Evolutionary conservation across 2,888 invertebrate species (phyloP).

Genomic region (Brassicogethes aeneus): DNA sequence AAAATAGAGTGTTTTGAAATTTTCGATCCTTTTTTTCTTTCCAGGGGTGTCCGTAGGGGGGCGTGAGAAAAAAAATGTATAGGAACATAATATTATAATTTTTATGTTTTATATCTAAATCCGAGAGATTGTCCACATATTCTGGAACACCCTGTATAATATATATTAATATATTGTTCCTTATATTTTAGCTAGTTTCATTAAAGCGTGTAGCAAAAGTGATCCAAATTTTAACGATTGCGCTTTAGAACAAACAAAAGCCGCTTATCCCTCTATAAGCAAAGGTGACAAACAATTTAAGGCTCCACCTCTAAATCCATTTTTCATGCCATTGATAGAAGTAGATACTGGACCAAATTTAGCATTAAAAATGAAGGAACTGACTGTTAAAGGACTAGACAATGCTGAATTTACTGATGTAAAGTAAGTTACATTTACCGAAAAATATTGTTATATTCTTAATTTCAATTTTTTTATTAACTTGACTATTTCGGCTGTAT

Average conservation of each 20-base stretch:
- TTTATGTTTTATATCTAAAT: too few species aligned
- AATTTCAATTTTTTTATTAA: too few species aligned
- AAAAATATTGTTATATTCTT: too few species aligned
- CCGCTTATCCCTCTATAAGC: not conserved
- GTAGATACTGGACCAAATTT: not conserved
- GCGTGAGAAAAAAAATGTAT: too few species aligned
- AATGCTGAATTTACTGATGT: not conserved
- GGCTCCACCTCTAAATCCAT: not conserved
- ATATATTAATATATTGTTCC: too few species aligned
- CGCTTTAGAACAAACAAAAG: not conserved
- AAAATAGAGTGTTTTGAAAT: too few species aligned
- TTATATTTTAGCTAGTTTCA: not conserved
- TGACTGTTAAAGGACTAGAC: not conserved
- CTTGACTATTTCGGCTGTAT: too few species aligned
- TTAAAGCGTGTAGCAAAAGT: not conserved
- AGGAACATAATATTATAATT: too few species aligned
- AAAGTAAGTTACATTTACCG: not conserved
- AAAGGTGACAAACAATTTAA: not conserved
- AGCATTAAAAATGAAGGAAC: not conserved
- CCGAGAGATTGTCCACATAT: too few species aligned
- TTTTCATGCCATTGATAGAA: not conserved
- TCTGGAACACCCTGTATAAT: too few species aligned
- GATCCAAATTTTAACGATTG: conserved; percentile 1
- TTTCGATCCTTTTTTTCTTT: too few species aligned
- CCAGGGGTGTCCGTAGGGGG: too few species aligned